These are phyloP conservation scores for Tyto alba DNA, from an alignment of 2,113 vertebrate species.

Conservation along the genomic window DNA sequence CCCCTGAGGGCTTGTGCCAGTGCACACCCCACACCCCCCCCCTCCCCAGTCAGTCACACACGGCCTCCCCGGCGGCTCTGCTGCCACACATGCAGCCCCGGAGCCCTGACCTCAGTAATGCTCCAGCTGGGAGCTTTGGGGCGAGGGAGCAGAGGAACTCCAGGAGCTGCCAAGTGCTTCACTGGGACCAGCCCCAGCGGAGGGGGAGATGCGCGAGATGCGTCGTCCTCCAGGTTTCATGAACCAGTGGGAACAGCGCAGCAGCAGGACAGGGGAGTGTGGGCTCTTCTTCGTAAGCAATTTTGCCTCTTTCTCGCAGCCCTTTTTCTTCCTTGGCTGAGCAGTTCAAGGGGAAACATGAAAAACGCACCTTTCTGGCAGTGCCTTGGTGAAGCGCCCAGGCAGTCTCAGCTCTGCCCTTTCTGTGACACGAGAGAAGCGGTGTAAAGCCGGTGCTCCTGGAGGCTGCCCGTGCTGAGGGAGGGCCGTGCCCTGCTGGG, in stretches of 20 bases:
- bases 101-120: fast-evolving
- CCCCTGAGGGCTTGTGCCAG: background rate
- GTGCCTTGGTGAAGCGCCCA: background rate
- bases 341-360: background rate
- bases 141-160: background rate
- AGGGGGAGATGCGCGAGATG: fast-evolving
- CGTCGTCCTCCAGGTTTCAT: background rate
- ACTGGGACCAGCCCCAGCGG: background rate
- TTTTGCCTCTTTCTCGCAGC: background rate
- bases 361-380: background rate
- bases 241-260: background rate
- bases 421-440: background rate
- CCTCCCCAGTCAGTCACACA: too few relatives aligned
- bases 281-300: background rate
- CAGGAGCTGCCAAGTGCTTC: background rate
- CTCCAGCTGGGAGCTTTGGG: background rate
- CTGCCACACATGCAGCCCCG: fast-evolving
- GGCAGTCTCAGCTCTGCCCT: background rate
- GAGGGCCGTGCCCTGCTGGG: background rate
- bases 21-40: background rate
- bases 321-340: background rate
- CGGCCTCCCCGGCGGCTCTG: background rate
- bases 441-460: background rate
- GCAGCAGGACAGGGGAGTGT: background rate
- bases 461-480: fast-evolving